Base-by-base conservation (phyloP, 2,888 invertebrate species). In the Drosophila lacicola region DNA sequence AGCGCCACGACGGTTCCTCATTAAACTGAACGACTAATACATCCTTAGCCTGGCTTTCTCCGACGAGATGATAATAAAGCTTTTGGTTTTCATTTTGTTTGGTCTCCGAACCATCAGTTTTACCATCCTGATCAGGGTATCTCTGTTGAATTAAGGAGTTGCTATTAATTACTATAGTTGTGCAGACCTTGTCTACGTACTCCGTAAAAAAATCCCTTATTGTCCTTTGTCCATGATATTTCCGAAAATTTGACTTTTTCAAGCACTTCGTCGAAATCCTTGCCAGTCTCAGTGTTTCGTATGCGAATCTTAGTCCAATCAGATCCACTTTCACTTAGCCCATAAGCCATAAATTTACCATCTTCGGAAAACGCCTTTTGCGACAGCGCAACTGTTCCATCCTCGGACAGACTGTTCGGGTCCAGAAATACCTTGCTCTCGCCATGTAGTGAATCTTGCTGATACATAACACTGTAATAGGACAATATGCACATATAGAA, bases 221-320 rank as follows among this genome's bases (percentile, higher is more conserved):
- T 96, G 92, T 99, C 98, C 90, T 97, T 97, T 33, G 97, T 97
- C 99, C 99, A 99, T 0, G 97, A 94, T 93, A 99, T 95, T 13
- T 95, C 94, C 2, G 98, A 96, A 92, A 97, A 99, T 92, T 99
- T 99, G 0, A 98, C 97, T 91, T 97, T 97, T 87, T 96, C 95
- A 74, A 99, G 93, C n/a, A 95, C 94, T 92, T 99, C 99, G 13
- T 96, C 95, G 80, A 97, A 96, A 90, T 98, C 97, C 90, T 97
- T 94, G 57, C 96, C 96, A 93, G 93, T 92, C 44, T 92, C 94
- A 0, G 96, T 95, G 93, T 96, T 94, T 81, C 95, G 95, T 80
- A 97, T 95, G 89, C 96, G 96, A 86, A 99, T 97, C 53, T 96
- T 97, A 77, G 96, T 95, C 99, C 99, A 99, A 92, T 99, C 99